phyloP scores from a whole-genome alignment of 2,888 invertebrate genomes.

The Punctoribates punctum region DNA sequence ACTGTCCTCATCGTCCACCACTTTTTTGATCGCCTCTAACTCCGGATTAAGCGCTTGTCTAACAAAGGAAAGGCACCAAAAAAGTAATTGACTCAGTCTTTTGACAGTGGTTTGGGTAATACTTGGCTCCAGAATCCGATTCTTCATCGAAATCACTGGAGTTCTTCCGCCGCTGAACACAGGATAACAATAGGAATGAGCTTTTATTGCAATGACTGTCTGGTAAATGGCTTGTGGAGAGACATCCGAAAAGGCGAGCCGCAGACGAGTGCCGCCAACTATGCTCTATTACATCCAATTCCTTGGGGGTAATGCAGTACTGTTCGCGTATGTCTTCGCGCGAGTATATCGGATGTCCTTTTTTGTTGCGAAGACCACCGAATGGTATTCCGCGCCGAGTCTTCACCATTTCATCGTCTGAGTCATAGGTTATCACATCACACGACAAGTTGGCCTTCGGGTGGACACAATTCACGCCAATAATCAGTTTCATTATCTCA shows the following conservation, averaged over 20 bases:
- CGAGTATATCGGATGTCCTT: conserved; percentile 62
- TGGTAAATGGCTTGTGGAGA: conserved; percentile 45
- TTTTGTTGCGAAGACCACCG: conserved; percentile 47
- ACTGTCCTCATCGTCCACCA: conserved; percentile 37
- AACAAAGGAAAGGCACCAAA: background rate
- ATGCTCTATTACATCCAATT: conserved; percentile 59
- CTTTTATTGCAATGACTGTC: conserved; percentile 47
- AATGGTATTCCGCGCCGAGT: conserved; percentile 55
- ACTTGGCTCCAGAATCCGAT: conserved; percentile 40
- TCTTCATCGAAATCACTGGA: background rate
- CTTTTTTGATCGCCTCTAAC: background rate
- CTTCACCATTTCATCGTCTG: conserved; percentile 71
- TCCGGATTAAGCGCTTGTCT: background rate
- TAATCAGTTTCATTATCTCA: no score
- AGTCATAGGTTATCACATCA: conserved; percentile 69
- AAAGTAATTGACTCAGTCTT: conserved; percentile 44
- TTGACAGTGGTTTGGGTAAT: conserved; percentile 45
- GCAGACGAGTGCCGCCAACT: background rate
- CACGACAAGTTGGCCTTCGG: conserved; percentile 7
- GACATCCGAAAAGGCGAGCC: conserved; percentile 40
- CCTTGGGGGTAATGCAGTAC: conserved; percentile 88
- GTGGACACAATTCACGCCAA: no score
- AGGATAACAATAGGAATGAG: conserved; percentile 45
- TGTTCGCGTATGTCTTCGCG: conserved; percentile 83
- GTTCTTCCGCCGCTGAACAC: conserved; percentile 39